Evolutionary conservation across 2,888 invertebrate genomes (phyloP).

Genomic region (Xylocampa areola): DNA sequence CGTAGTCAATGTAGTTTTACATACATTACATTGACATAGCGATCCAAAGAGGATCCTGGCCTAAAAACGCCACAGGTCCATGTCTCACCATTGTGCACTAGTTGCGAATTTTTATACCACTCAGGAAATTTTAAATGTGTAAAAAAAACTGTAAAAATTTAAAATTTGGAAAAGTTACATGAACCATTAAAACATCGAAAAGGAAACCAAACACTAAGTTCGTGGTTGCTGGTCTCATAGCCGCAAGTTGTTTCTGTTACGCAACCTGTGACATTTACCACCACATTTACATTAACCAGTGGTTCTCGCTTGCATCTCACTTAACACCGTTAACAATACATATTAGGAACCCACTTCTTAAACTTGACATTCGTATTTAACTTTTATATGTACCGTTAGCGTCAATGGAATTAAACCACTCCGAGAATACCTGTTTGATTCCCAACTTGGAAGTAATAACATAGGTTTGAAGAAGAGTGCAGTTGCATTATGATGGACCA

Average conservation of each 20-base stretch:
- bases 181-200: too few species aligned
- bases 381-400: conserved; percentile 45
- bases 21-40: too few species aligned
- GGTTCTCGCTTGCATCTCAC: conserved; percentile 37
- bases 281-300: conserved; percentile 28
- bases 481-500: conserved; percentile 27
- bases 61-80: too few species aligned
- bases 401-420: conserved; percentile 23
- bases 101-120: too few species aligned
- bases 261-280: conserved; percentile 33
- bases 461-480: conserved; percentile 20
- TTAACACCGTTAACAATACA: conserved; percentile 45
- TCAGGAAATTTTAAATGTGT: too few species aligned
- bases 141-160: too few species aligned
- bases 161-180: too few species aligned
- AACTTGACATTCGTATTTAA: conserved; percentile 41
- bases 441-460: conserved; percentile 31
- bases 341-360: conserved; percentile 32
- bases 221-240: conserved; percentile 15
- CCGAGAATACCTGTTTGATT: conserved; percentile 40
- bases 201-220: not conserved
- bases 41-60: too few species aligned
- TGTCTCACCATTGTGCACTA: too few species aligned
- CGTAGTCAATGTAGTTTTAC: too few species aligned
- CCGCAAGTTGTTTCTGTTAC: conserved; percentile 26